Conservation (phyloP, 2,888 invertebrate genomes). For the Tetrapedia diversipes region DNA sequence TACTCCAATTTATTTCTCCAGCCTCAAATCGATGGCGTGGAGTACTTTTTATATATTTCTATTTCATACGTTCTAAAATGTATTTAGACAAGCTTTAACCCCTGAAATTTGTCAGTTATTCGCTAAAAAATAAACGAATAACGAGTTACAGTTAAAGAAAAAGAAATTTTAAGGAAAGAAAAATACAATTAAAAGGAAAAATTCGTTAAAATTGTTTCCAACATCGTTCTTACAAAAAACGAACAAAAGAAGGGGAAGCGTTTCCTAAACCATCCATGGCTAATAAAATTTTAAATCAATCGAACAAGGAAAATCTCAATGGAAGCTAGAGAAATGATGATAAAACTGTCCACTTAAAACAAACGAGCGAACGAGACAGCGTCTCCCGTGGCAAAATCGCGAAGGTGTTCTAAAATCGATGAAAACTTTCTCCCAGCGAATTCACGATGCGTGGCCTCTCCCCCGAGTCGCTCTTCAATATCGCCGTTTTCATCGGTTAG, state of each 20-base stretch:
- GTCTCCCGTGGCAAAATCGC: neutral
- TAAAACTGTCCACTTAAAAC: neutral
- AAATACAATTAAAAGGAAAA: too few relatives aligned
- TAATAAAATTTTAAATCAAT: too few relatives aligned
- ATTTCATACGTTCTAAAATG: too few relatives aligned
- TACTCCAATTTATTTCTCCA: constrained; percentile 4
- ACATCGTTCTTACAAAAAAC: too few relatives aligned
- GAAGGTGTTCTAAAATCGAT: neutral
- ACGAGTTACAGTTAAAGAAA: too few relatives aligned
- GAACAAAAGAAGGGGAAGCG: too few relatives aligned
- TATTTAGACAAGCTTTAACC: too few relatives aligned
- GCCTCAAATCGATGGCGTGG: neutral
- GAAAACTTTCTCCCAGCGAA: constrained; percentile 9
- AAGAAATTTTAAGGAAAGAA: neutral
- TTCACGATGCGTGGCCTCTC: neutral
- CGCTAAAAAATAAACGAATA: too few relatives aligned
- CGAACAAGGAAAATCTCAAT: neutral
- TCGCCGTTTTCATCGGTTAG: constrained; percentile 10
- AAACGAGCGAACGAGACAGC: neutral
- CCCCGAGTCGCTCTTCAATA: constrained; percentile 23
- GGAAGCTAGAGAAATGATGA: neutral
- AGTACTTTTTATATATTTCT: neutral
- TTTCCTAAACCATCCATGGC: too few relatives aligned
- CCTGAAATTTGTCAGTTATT: too few relatives aligned
- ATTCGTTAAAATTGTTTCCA: too few relatives aligned